phyloP scores from a whole-genome alignment of 2,113 vertebrate species.

The Labrus mixtus region DNA sequence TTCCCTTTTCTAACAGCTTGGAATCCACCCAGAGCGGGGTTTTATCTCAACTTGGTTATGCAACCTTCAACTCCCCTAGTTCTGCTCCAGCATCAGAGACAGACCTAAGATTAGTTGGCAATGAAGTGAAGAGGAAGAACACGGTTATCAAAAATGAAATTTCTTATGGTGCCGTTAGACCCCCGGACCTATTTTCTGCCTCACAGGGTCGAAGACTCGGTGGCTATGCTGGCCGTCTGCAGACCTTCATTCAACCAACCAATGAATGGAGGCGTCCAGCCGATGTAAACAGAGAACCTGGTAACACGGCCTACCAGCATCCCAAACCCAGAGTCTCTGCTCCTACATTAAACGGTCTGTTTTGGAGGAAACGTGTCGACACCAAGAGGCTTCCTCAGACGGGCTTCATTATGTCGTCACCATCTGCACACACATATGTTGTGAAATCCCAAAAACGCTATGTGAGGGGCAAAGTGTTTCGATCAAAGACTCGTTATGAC shows the following conservation, averaged over 20 bases:
- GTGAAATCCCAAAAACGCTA: slow-evolving; percentile 39
- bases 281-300: background rate
- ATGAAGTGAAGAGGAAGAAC: background rate
- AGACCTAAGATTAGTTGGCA: background rate
- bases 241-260: background rate
- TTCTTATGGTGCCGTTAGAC: background rate
- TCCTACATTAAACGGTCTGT: background rate
- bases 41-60: background rate
- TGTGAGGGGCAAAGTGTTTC: background rate
- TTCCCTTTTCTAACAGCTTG: background rate
- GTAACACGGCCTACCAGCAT: background rate
- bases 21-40: background rate
- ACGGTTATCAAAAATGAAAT: slow-evolving; percentile 1
- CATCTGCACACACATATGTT: background rate
- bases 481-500: slow-evolving; percentile 29
- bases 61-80: background rate
- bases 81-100: background rate
- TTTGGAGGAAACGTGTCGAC: slow-evolving; percentile 13
- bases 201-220: background rate
- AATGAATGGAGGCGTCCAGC: background rate
- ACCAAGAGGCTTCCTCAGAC: background rate
- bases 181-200: background rate
- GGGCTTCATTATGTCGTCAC: background rate
- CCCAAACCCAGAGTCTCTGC: background rate
- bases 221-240: background rate